Conservation (phyloP, 1,140 invertebrate genomes). For the Drosophila lacteicornis region DNA sequence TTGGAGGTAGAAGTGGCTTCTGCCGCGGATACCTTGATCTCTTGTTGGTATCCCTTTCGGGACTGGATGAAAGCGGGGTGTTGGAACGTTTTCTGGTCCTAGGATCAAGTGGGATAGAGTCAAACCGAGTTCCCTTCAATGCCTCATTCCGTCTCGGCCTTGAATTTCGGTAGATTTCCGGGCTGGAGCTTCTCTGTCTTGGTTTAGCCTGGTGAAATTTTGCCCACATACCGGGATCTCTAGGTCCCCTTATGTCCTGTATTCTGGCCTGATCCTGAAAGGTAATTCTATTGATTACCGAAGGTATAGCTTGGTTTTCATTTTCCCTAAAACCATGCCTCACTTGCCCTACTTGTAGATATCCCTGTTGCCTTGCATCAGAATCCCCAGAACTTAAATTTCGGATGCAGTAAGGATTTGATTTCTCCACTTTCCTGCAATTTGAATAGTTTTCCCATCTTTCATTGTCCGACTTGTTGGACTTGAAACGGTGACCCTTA, state of each 20-base stretch:
- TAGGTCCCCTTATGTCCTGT: not conserved
- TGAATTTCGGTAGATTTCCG: not conserved
- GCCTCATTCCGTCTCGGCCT: not conserved
- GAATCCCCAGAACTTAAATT: not conserved
- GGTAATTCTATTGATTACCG: not conserved
- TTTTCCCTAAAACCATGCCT: not conserved
- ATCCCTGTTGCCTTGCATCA: not conserved
- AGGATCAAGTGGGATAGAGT: too few species aligned
- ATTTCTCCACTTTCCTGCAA: too few species aligned
- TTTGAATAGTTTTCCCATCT: not conserved
- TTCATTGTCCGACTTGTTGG: not conserved
- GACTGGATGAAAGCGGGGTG: too few species aligned
- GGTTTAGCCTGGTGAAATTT: not conserved
- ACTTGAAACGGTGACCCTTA: not conserved
- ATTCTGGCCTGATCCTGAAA: not conserved
- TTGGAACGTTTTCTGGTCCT: too few species aligned
- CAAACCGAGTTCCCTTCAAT: not conserved
- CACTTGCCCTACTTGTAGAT: not conserved
- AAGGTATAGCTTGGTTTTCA: too few species aligned
- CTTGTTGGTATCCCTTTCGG: too few species aligned
- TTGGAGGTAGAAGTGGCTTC: too few species aligned
- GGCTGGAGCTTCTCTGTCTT: not conserved
- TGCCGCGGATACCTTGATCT: too few species aligned
- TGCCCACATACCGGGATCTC: constrained; percentile 12
- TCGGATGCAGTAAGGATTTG: not conserved